Evolutionary conservation across 2,113 vertebrate species (phyloP), one percentile per base, ranked within the genome.

Genomic region (Odontesthes bonariensis): DNA sequence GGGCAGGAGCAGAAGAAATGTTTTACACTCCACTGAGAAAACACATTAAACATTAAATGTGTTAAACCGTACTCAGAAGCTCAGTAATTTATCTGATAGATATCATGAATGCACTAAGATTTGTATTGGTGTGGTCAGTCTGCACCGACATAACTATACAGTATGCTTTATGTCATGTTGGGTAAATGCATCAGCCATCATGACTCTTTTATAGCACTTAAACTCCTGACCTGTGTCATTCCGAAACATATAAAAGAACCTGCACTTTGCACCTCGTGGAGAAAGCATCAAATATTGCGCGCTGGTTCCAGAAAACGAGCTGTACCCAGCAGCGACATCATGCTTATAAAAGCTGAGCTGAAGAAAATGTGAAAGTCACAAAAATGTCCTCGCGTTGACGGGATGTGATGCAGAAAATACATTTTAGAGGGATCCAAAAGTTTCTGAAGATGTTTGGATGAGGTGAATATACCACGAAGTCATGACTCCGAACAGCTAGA

Each of bases 21-120:
- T 73, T 82, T 62, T 47, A 83, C 42, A 84, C 70, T 77, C 64
- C 75, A 40, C 38, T 62, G 35, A 51, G 14, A 65, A 67, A 65
- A 72, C 14, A 46, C 14, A 40, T 49, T 46, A 4, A 7, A 47
- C 31, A 20, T 6, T 38, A 62, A 73, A 60, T 22, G 16, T n/a
- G 7, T n/a, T 1, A 64, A 57, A 47, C 51, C 23, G 52, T n/a
- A 49, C 42, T 51, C 22, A 61, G 20, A 13, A 62, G 17, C 14
- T 47, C 33, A 58, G 6, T 20, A 13, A 33, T 14, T 44, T 52
- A 13, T 10, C 27, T 46, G 35, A 57, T 12, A n/a, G 40, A 31
- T 23, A 0, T 47, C 6, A 17, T 63, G 0, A 49, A 42, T 22
- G 52, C 27, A 53, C 44, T 61, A 57, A 23, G 16, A 16, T 53